phyloP scores from a whole-genome alignment of 2,888 invertebrate genomes.

The Liodrosophila aerea region DNA sequence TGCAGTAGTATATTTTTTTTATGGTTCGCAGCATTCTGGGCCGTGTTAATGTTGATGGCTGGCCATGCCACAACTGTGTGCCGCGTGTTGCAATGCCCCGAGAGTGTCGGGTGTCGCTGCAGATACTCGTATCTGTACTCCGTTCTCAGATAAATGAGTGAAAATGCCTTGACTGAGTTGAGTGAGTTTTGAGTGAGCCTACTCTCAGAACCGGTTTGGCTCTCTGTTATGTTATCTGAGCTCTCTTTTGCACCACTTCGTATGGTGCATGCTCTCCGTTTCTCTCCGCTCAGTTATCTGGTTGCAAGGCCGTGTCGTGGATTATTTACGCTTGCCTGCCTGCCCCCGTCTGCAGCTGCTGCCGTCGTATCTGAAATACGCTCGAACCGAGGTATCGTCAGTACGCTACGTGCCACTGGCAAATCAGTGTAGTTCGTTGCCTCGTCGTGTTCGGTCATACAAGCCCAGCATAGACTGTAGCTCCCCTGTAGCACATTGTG shows the following conservation, averaged over 20 bases:
- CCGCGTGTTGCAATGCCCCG: slow-evolving; percentile 19
- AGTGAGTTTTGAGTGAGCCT: too few relatives aligned
- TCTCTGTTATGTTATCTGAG: slow-evolving; percentile 11
- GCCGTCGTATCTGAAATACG: slow-evolving; percentile 11
- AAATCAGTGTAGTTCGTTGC: slow-evolving; percentile 81
- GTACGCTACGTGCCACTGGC: slow-evolving; percentile 43
- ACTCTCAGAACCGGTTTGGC: slow-evolving; percentile 3
- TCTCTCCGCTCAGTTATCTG: slow-evolving; percentile 17
- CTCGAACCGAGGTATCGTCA: slow-evolving; percentile 79
- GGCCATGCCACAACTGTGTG: slow-evolving; percentile 44
- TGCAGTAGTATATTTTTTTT: slow-evolving; percentile 8
- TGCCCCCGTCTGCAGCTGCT: slow-evolving; percentile 54
- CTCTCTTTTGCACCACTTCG: background rate
- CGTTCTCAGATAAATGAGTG: slow-evolving; percentile 62
- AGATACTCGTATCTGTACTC: background rate
- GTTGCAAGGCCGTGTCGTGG: slow-evolving; percentile 52
- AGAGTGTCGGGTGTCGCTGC: slow-evolving; percentile 5
- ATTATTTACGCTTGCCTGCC: slow-evolving; percentile 67
- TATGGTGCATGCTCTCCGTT: slow-evolving; percentile 15
- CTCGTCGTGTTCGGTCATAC: slow-evolving; percentile 79
- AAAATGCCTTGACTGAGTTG: slow-evolving; percentile 1
- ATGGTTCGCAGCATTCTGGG: slow-evolving; percentile 13
- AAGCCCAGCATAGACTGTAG: slow-evolving; percentile 40
- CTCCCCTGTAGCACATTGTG: slow-evolving; percentile 18
- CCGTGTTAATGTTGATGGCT: slow-evolving; percentile 46